A percentile compares a stretch with the other conserved stretches of the same genome.
These are phyloP conservation scores for Quadriops clusia DNA, from an alignment of 2,888 invertebrate genomes.

Conservation along the genomic window DNA sequence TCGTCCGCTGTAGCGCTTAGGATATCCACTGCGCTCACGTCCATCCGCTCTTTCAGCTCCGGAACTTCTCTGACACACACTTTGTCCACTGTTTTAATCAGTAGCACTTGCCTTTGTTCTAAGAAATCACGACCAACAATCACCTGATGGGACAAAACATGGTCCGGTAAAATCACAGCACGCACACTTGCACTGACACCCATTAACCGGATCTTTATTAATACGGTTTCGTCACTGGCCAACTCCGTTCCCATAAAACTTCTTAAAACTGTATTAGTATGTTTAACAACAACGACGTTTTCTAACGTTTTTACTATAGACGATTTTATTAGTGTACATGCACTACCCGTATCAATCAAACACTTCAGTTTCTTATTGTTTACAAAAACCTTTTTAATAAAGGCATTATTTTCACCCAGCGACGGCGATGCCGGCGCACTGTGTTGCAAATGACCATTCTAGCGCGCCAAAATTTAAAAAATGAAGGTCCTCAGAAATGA, in stretches of 20 bases:
- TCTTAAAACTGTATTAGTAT: neutral
- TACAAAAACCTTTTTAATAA: slow-evolving; percentile 4
- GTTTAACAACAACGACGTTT: neutral
- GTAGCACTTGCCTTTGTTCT: slow-evolving; percentile 2
- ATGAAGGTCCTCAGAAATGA: too few species aligned
- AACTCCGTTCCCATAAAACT: slow-evolving; percentile 5
- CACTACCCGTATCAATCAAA: slow-evolving; percentile 7
- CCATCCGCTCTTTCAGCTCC: neutral
- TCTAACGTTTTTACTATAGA: slow-evolving; percentile 2
- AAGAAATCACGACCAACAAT: slow-evolving; percentile 9
- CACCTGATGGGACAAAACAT: slow-evolving; percentile 1
- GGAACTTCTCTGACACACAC: slow-evolving; percentile 4
- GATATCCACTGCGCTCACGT: neutral
- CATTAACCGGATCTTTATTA: slow-evolving; percentile 1
- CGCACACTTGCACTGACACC: slow-evolving; percentile 4
- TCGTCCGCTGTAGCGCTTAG: too few species aligned
- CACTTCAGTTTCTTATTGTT: slow-evolving; percentile 5
- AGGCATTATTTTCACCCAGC: slow-evolving; percentile 5
- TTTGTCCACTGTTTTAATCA: slow-evolving; percentile 2
- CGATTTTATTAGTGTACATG: slow-evolving; percentile 6
- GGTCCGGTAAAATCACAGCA: slow-evolving; percentile 4
- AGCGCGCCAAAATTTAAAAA: too few species aligned
- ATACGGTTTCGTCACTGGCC: neutral
- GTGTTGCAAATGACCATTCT: too few species aligned
- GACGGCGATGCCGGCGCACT: too few species aligned